phyloP scores from a whole-genome alignment of 2,113 vertebrate species.

The Benitochromis conjunctus region DNA sequence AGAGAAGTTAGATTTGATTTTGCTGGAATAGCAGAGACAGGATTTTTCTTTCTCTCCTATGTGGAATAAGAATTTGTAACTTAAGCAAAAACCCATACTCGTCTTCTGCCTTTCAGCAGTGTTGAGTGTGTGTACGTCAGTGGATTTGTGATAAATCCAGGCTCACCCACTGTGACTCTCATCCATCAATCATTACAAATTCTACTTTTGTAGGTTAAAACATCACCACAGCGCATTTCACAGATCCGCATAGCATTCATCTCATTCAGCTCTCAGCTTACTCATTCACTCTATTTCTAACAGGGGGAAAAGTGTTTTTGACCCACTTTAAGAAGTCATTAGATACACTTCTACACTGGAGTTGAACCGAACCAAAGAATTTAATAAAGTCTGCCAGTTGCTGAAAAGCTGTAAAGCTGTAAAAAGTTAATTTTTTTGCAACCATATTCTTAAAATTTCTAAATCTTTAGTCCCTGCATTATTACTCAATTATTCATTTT shows the following conservation, averaged over 20 bases:
- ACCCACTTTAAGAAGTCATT: not conserved
- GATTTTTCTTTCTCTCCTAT: not conserved
- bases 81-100: not conserved
- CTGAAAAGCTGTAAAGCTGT: not conserved
- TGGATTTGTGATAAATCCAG: not conserved
- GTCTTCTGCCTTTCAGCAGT: not conserved
- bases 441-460: not conserved
- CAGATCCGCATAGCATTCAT: not conserved
- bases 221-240: slow-evolving; percentile 9
- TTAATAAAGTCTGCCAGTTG: not conserved
- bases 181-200: not conserved
- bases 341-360: not conserved
- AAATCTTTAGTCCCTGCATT: not conserved
- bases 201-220: not conserved
- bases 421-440: not conserved
- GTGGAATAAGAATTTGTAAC: not conserved
- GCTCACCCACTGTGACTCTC: not conserved
- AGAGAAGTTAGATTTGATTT: slow-evolving; percentile 18
- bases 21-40: not conserved
- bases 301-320: not conserved
- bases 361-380: not conserved
- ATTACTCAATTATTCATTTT: not conserved
- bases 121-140: not conserved
- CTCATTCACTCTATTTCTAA: not conserved
- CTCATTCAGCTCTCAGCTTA: not conserved